Evolutionary conservation across 2,888 invertebrate genomes (phyloP).

Genomic region (Odontomyia ornata): DNA sequence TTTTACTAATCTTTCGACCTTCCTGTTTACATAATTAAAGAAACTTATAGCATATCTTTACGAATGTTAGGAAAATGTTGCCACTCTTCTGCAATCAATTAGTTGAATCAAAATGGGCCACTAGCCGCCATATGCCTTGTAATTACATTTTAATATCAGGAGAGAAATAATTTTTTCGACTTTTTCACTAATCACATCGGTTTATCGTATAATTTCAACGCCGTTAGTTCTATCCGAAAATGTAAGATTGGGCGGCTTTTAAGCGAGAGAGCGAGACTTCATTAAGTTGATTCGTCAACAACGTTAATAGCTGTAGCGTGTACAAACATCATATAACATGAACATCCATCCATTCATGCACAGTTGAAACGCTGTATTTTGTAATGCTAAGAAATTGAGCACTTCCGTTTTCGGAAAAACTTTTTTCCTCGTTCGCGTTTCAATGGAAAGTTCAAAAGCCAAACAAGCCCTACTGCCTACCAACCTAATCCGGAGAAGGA

Average conservation of each 20-base stretch:
- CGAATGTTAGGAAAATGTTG: conserved; percentile 27
- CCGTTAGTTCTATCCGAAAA: conserved; percentile 38
- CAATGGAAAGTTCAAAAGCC: background rate
- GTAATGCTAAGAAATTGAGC: conserved; percentile 43
- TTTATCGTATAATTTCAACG: conserved; percentile 43
- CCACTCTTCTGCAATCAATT: conserved; percentile 40
- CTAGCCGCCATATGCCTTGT: conserved; percentile 35
- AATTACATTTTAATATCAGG: conserved; percentile 41
- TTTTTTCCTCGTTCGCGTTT: conserved; percentile 4
- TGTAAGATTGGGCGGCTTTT: background rate
- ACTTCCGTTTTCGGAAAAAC: conserved; percentile 38
- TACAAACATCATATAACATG: conserved; percentile 19
- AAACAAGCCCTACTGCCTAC: background rate
- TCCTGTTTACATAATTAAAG: conserved; percentile 24
- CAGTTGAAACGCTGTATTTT: conserved; percentile 35
- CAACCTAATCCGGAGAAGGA: background rate
- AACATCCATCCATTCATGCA: background rate
- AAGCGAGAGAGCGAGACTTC: conserved; percentile 15
- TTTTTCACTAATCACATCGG: conserved; percentile 42
- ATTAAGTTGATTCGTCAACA: conserved; percentile 44
- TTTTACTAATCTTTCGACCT: too few species aligned
- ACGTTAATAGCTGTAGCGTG: conserved; percentile 40
- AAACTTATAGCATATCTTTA: conserved; percentile 37
- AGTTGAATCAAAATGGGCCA: conserved; percentile 29
- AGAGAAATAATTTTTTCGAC: conserved; percentile 23